These are phyloP conservation scores for Hirtodrosophila duncani DNA, from an alignment of 2,888 invertebrate species.

Conservation along the genomic window DNA sequence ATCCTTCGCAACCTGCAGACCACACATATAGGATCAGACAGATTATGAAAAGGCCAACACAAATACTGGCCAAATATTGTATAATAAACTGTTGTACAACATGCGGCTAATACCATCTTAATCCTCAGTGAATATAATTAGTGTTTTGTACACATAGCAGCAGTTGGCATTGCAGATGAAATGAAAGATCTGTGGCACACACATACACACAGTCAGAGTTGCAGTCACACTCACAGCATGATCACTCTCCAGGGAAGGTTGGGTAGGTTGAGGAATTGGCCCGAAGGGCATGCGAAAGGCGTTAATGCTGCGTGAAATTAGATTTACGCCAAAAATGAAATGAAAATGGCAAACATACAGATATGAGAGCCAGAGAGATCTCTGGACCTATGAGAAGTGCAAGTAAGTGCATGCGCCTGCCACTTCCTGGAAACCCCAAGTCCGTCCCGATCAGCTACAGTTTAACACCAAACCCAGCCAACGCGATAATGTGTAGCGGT, in stretches of 20 bases:
- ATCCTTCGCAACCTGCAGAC: constrained; percentile 11
- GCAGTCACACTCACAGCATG: constrained; percentile 27
- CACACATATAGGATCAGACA: constrained; percentile 23
- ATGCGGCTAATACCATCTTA: constrained; percentile 75
- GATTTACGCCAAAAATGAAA: constrained; percentile 70
- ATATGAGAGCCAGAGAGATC: constrained; percentile 1
- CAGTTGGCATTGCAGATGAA: too few species aligned
- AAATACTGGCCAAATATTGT: constrained; percentile 52
- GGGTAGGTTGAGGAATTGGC: constrained; percentile 17
- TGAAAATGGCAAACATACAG: constrained; percentile 12
- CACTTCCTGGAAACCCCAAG: constrained; percentile 56
- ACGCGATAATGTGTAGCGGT: constrained; percentile 58
- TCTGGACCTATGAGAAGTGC: constrained; percentile 15
- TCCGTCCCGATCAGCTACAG: constrained; percentile 64
- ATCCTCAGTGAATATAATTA: constrained; percentile 75
- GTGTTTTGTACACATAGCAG: constrained; percentile 72
- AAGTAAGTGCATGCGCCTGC: constrained; percentile 33
- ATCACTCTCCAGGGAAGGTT: constrained; percentile 12
- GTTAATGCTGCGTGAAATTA: constrained; percentile 79
- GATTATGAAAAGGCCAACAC: constrained; percentile 18
- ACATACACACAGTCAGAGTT: neutral
- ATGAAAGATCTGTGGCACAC: constrained; percentile 18
- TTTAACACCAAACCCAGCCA: constrained; percentile 68
- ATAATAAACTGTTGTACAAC: constrained; percentile 70
- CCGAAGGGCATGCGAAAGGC: constrained; percentile 65